Conservation (phyloP, 2,888 invertebrate species). For the Calameuta filiformis region DNA sequence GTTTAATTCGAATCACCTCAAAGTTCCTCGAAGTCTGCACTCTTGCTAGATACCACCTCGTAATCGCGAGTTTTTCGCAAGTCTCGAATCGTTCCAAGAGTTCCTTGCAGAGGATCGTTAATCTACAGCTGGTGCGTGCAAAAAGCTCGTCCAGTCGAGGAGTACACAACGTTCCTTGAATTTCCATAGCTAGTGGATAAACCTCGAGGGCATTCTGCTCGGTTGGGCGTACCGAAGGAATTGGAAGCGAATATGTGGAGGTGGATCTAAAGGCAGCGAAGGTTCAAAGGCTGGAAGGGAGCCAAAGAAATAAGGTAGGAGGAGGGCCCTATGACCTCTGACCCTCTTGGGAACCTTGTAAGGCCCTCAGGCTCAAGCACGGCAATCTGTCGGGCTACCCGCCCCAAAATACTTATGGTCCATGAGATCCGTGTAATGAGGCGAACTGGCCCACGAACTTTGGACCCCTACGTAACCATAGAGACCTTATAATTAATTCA, state of each 20-base stretch:
- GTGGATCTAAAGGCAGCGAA: neutral
- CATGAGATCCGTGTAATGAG: neutral
- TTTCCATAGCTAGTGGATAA: neutral
- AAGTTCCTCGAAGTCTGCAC: neutral
- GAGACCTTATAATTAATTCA: neutral
- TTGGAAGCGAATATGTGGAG: neutral
- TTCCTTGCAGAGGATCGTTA: neutral
- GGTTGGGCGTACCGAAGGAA: neutral
- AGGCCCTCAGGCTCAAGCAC: constrained; percentile 44
- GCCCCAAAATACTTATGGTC: neutral
- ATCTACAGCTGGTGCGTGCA: neutral
- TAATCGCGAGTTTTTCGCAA: neutral
- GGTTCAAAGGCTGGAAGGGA: neutral
- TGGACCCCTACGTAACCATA: neutral
- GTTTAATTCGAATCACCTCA: neutral
- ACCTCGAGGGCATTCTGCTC: neutral
- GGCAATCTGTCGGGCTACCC: neutral
- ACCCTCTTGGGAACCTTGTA: constrained; percentile 53
- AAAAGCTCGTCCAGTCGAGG: neutral
- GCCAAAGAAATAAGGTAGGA: constrained; percentile 39
- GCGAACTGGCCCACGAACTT: neutral
- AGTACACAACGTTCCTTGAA: neutral
- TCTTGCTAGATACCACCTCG: neutral
- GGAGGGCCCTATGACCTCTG: constrained; percentile 52
- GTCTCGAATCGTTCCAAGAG: neutral